Conservation (phyloP, 2,888 invertebrate species). For the Fabriciana adippe region DNA sequence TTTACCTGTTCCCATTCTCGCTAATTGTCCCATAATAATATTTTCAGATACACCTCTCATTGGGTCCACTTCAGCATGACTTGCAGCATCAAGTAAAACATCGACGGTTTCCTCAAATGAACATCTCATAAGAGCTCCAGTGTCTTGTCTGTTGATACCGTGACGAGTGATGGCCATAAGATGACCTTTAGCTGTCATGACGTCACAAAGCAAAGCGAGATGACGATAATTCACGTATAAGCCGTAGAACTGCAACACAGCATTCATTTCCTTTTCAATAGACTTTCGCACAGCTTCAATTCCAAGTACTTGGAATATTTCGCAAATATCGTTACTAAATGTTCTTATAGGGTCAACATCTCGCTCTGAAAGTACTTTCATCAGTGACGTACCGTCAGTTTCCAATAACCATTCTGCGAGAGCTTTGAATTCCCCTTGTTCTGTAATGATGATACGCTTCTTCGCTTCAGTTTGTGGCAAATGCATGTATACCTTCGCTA, state of each 20-base stretch:
- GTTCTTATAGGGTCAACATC: conserved; percentile 99
- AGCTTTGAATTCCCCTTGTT: conserved; percentile 98
- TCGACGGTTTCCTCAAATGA: conserved; percentile 99
- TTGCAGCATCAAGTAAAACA: conserved; percentile 98
- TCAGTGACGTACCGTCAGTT: conserved; percentile 99
- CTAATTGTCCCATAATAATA: conserved; percentile 99
- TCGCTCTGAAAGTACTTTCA: conserved; percentile 98
- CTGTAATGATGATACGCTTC: conserved; percentile 97
- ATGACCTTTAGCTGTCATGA: conserved; percentile 99
- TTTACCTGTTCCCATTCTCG: conserved; percentile 95
- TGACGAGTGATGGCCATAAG: conserved; percentile 99
- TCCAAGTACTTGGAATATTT: conserved; percentile 98
- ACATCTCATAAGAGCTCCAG: conserved; percentile 99
- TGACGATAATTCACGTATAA: conserved; percentile 99
- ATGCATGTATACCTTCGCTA: conserved; percentile 99
- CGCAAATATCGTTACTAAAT: conserved; percentile 99
- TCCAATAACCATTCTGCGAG: conserved; percentile 99
- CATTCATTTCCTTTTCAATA: conserved; percentile 99
- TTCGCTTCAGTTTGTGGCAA: conserved; percentile 98
- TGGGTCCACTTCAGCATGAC: conserved; percentile 99
- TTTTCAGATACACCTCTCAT: conserved; percentile 99
- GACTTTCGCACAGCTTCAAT: conserved; percentile 99
- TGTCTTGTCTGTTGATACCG: conserved; percentile 99
- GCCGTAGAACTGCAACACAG: conserved; percentile 99
- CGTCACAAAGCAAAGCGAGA: conserved; percentile 98